Percentiles rank a stretch among this genome's conserved stretches.
Conservation (phyloP, 2,113 vertebrate genomes). For the Montifringilla adamsi region DNA sequence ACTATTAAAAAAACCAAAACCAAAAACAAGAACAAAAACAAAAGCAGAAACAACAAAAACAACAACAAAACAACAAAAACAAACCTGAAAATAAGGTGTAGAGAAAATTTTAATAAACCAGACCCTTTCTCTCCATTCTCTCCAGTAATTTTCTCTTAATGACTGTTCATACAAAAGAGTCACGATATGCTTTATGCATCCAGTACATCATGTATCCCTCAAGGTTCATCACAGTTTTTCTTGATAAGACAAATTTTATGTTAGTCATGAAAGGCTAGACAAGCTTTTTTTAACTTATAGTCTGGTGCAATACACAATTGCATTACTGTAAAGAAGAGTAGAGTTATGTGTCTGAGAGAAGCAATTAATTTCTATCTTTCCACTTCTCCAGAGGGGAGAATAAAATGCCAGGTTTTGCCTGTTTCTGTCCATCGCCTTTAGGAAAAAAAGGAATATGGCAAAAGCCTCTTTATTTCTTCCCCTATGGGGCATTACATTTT, state of each 20-base stretch:
- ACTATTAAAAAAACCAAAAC: neutral
- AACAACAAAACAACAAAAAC: too few relatives aligned
- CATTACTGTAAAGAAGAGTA: neutral
- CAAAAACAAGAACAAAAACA: neutral
- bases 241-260: neutral
- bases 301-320: neutral
- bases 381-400: neutral
- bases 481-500: neutral
- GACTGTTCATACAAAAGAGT: neutral
- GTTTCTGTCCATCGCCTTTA: neutral
- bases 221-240: neutral
- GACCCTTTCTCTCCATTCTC: neutral
- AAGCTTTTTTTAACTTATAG: neutral
- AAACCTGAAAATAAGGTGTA: neutral
- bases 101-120: neutral
- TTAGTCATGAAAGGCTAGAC: neutral
- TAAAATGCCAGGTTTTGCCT: neutral
- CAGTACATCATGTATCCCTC: neutral
- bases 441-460: neutral
- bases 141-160: neutral
- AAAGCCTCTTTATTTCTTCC: neutral
- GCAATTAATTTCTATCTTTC: neutral
- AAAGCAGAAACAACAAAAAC: neutral
- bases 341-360: neutral
- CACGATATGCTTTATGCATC: neutral